Evolutionary conservation across 2,797 vertebrate genomes (phyloP), one percentile per base, ranked within the genome.

Genomic region (Gouania willdenowi): DNA sequence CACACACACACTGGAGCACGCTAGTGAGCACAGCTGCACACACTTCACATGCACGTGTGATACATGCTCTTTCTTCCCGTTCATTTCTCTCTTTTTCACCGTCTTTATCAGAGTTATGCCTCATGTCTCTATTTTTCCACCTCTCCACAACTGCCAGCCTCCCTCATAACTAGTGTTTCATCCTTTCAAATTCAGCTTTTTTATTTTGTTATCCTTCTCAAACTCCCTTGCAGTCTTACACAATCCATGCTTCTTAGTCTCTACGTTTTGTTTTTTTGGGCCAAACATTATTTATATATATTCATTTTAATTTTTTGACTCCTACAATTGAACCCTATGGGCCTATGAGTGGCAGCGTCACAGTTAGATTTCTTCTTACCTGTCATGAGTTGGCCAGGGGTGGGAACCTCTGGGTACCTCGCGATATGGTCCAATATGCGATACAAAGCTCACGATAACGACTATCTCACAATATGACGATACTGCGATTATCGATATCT

Each of bases 201-300:
- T 18, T 22, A 27, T 28, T 44, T 5, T 26, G 23, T 37, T 36
- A 15, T 50, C 8, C 6, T 24, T 3, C 9, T 22, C 13, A 7
- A 32, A 41, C 14, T 54, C 32, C 7, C 36, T 26, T 44, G 11
- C 26, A 30, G 52, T 40, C 52, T 66, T 2, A 5, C 42, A 53
- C 48, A 67, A 60, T 62, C 62, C 66, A 44, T 24, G 37, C 39
- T 38, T 32, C 51, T 62, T 27, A 23, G 44, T 32, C 29, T 33
- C 35, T 51, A 49, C 58, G 42, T 29, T 21, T 49, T 27, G 55
- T 32, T 57, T 65, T 52, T 69, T 71, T 67, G 70, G 66, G 49
- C 41, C 58, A 68, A 65, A 63, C 23, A 2, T 44, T 38, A n/a
- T n/a, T n/a, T n/a, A n/a, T n/a, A n/a, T n/a, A n/a, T n/a, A n/a